Evolutionary conservation across 35 echinoderm and acorn worm species (phyloP).

Genomic region (Amphiura filiformis): DNA sequence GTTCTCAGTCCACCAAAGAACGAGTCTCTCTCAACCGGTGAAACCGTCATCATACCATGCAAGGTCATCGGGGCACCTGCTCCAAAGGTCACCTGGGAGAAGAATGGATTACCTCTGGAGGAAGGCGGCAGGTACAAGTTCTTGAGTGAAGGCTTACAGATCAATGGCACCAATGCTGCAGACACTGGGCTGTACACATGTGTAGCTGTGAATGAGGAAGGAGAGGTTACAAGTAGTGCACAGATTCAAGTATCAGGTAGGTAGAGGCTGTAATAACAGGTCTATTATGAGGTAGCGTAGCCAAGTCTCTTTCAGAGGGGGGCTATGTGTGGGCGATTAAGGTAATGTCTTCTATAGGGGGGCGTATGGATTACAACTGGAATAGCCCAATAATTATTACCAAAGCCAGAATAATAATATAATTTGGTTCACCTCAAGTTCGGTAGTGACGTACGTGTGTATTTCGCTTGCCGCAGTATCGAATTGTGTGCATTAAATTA

Average conservation of each 20-base stretch:
- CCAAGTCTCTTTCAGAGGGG: background rate
- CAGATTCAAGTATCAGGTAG: conserved; percentile 72
- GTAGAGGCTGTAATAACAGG: background rate
- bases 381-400: background rate
- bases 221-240: conserved; percentile 29
- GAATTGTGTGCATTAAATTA: too few species aligned
- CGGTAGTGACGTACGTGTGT: too few species aligned
- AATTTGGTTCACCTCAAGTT: too few species aligned
- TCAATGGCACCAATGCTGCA: conserved; percentile 17
- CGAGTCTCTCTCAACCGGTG: conserved; percentile 40
- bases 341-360: background rate
- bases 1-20: conserved; percentile 60
- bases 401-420: too few species aligned
- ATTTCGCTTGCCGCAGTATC: too few species aligned
- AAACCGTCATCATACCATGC: conserved; percentile 61
- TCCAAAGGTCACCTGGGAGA: conserved; percentile 64
- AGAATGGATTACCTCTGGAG: conserved; percentile 27
- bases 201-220: conserved; percentile 54
- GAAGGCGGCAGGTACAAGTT: conserved; percentile 17
- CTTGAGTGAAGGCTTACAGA: conserved; percentile 13
- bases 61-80: conserved; percentile 74
- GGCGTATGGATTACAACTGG: background rate
- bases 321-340: background rate
- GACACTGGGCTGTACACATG: conserved; percentile 71
- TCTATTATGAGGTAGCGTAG: background rate